These are phyloP conservation scores for Menidia beryllina DNA, from an alignment of 2,113 vertebrate species.

Conservation along the genomic window DNA sequence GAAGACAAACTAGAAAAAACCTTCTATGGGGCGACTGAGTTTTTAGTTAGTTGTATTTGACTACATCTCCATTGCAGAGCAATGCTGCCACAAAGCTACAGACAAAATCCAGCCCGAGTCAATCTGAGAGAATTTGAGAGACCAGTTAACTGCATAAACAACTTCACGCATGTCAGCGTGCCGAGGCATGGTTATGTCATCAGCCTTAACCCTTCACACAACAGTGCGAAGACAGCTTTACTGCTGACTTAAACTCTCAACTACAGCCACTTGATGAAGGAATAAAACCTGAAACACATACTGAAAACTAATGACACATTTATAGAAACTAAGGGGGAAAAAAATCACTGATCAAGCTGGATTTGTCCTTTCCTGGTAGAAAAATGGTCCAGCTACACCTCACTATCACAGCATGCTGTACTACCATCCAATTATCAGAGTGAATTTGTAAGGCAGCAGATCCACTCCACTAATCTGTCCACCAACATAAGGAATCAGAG, in stretches of 20 bases:
- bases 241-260: too few species aligned
- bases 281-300: not conserved
- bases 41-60: too few species aligned
- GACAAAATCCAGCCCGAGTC: slow-evolving; percentile 21
- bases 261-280: not conserved
- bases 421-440: not conserved
- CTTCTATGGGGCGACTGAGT: too few species aligned
- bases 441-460: not conserved
- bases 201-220: not conserved
- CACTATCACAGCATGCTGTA: not conserved
- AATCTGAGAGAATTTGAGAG: too few species aligned
- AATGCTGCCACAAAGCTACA: slow-evolving; percentile 8
- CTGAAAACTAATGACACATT: too few species aligned
- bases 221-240: not conserved
- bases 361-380: slow-evolving; percentile 48
- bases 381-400: slow-evolving; percentile 9
- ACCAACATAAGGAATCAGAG: slow-evolving; percentile 34
- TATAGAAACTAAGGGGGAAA: not conserved
- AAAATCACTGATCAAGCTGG: slow-evolving; percentile 18
- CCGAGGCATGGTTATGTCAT: not conserved
- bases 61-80: too few species aligned
- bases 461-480: slow-evolving; percentile 32
- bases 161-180: not conserved
- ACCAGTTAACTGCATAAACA: not conserved
- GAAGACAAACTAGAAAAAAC: too few species aligned